phyloP scores from a whole-genome alignment of 2,797 vertebrate species.

The Paramormyrops hopkinsi region DNA sequence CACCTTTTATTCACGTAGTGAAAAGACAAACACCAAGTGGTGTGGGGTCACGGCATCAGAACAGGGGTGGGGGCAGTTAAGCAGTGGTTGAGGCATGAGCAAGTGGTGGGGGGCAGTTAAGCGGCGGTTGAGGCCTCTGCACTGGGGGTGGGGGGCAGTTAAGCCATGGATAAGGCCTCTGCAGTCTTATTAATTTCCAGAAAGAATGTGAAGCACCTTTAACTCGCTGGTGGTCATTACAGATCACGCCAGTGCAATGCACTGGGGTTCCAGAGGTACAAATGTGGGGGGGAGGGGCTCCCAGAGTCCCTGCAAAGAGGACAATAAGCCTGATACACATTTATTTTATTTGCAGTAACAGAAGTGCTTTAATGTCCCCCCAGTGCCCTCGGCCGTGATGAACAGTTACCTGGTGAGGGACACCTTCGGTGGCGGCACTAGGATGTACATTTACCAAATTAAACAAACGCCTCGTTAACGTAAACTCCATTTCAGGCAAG shows the following conservation, averaged over 20 bases:
- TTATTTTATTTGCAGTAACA: conserved; percentile 9
- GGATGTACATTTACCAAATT: not conserved
- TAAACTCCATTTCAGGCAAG: not conserved
- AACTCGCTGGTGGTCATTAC: not conserved
- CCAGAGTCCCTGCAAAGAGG: conserved; percentile 13
- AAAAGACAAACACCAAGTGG: not conserved
- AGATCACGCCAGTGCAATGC: conserved; percentile 20
- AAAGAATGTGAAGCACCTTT: not conserved
- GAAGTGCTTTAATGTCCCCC: not conserved
- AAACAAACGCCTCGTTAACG: not conserved
- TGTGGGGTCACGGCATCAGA: not conserved
- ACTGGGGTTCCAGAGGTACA: not conserved
- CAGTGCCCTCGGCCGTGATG: not conserved
- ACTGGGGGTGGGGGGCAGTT: not conserved
- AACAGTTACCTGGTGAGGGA: not conserved
- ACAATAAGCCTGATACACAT: conserved; percentile 7
- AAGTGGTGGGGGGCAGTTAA: not conserved
- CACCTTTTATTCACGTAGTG: not conserved
- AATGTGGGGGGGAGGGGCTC: not conserved
- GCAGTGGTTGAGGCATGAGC: not conserved
- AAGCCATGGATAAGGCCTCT: not conserved
- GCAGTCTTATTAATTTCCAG: not conserved
- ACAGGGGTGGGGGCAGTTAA: too few relatives aligned
- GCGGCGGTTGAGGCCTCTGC: not conserved
- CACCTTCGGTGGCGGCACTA: not conserved